Evolutionary conservation across 2,797 vertebrate species (phyloP).

Genomic region (Hydrocynus forskahlii): DNA sequence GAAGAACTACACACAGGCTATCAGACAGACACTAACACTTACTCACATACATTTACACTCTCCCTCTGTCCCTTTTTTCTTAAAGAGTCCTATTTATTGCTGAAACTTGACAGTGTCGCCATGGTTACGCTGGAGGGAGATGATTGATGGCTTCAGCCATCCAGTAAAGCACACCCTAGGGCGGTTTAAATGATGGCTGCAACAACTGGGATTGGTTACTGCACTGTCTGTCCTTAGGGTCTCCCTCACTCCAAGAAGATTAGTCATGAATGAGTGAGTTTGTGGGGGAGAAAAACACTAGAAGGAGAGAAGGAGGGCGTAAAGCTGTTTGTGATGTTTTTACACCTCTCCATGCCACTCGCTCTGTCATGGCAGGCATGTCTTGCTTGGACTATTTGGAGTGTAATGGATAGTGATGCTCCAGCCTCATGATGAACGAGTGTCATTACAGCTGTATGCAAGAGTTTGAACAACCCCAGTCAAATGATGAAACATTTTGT

Average conservation of each 20-base stretch:
- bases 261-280: slow-evolving; percentile 19
- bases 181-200: background rate
- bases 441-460: background rate
- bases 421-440: background rate
- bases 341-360: slow-evolving; percentile 16
- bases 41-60: slow-evolving; percentile 6
- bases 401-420: background rate
- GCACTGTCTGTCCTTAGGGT: slow-evolving; percentile 20
- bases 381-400: background rate
- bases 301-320: background rate
- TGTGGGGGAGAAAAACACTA: slow-evolving; percentile 9
- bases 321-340: slow-evolving; percentile 4
- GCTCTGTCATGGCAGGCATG: background rate
- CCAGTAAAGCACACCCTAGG: slow-evolving; percentile 26
- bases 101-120: slow-evolving; percentile 30
- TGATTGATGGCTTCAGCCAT: slow-evolving; percentile 44
- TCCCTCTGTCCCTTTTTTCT: background rate
- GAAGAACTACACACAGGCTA: background rate
- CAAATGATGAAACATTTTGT: too few species aligned
- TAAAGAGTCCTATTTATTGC: slow-evolving; percentile 30
- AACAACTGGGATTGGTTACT: slow-evolving; percentile 43
- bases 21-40: background rate
- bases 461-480: too few species aligned
- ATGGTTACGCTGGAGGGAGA: slow-evolving; percentile 40
- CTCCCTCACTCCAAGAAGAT: slow-evolving; percentile 32